Percentiles rank a stretch among this genome's conserved stretches.
These are phyloP conservation scores for Apotomis betuletana DNA, from an alignment of 2,888 invertebrate species.

Conservation along the genomic window DNA sequence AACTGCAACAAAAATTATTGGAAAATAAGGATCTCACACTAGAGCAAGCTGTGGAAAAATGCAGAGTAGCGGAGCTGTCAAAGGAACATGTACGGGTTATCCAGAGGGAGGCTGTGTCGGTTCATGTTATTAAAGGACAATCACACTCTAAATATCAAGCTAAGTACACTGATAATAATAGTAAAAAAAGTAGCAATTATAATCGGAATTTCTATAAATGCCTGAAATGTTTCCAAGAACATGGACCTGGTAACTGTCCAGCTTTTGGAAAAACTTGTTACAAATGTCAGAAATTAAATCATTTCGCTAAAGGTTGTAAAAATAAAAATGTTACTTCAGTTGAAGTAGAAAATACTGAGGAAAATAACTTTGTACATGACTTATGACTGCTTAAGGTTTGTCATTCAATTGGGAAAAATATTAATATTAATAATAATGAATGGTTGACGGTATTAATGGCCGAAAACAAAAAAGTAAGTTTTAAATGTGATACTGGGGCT, in stretches of 20 bases:
- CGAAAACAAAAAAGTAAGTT: slow-evolving; percentile 18
- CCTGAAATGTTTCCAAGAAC: slow-evolving; percentile 25
- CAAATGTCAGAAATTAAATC: slow-evolving; percentile 13
- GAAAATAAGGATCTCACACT: too few relatives aligned
- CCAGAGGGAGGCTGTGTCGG: too few relatives aligned
- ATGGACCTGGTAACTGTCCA: slow-evolving; percentile 27
- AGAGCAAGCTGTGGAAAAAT: too few relatives aligned
- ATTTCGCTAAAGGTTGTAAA: slow-evolving; percentile 30
- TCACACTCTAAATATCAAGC: background rate
- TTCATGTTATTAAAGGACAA: too few relatives aligned
- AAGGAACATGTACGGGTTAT: too few relatives aligned
- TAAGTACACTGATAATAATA: slow-evolving; percentile 13
- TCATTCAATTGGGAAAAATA: background rate
- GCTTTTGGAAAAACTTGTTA: slow-evolving; percentile 28
- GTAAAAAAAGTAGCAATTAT: background rate
- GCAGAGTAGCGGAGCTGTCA: too few relatives aligned
- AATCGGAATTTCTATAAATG: slow-evolving; percentile 6
- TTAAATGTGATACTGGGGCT: slow-evolving; percentile 1
- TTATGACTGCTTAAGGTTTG: slow-evolving; percentile 30
- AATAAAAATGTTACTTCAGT: background rate
- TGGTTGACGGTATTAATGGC: background rate
- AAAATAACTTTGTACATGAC: slow-evolving; percentile 16
- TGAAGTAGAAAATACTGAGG: background rate
- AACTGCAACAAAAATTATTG: background rate
- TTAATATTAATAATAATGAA: slow-evolving; percentile 4